These are phyloP conservation scores for Atherinosoma microstoma DNA, from an alignment of 2,797 vertebrate species.

Conservation along the genomic window DNA sequence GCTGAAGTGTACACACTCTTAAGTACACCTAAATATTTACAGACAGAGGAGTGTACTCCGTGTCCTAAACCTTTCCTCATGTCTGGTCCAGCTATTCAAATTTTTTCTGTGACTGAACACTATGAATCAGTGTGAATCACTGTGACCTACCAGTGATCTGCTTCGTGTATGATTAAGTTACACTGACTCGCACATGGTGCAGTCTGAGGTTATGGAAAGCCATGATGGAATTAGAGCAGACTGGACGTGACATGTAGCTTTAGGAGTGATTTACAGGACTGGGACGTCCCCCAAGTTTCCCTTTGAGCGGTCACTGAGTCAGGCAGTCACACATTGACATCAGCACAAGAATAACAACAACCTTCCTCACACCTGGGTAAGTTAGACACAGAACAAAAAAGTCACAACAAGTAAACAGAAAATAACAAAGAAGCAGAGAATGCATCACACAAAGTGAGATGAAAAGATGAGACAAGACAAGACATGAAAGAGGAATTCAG, in stretches of 20 bases:
- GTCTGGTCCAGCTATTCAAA: neutral
- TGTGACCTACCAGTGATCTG: constrained; percentile 13
- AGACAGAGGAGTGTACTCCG: constrained; percentile 30
- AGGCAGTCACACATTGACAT: constrained; percentile 42
- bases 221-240: constrained; percentile 32
- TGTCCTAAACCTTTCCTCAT: neutral
- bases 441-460: constrained; percentile 9
- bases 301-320: constrained; percentile 42
- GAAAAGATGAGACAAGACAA: constrained; percentile 14
- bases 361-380: constrained; percentile 19
- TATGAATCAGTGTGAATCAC: constrained; percentile 44
- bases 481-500: neutral
- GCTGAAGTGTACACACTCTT: constrained; percentile 11
- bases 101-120: constrained; percentile 10
- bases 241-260: constrained; percentile 24
- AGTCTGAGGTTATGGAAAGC: constrained; percentile 34
- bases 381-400: constrained; percentile 32
- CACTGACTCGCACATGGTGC: constrained; percentile 22
- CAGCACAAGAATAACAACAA: constrained; percentile 34
- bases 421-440: constrained; percentile 24
- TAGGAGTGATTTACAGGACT: constrained; percentile 30
- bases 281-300: constrained; percentile 31
- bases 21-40: constrained; percentile 68
- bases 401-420: constrained; percentile 18
- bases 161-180: constrained; percentile 38